phyloP scores from a whole-genome alignment of 2,113 vertebrate species.

The Pollachius pollachius region DNA sequence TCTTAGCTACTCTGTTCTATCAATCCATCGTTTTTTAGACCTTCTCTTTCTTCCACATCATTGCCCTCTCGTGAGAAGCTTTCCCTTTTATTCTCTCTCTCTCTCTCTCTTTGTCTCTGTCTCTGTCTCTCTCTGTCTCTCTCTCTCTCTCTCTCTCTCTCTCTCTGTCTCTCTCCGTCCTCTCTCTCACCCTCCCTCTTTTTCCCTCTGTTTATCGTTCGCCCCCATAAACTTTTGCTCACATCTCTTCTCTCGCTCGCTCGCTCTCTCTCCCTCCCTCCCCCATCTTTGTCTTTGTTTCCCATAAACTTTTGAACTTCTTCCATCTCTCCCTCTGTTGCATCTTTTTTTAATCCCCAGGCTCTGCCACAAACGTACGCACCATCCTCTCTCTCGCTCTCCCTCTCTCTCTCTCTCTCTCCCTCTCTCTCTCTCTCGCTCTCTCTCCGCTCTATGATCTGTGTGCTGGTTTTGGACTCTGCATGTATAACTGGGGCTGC shows the following conservation, averaged over 20 bases:
- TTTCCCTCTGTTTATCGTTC: background rate
- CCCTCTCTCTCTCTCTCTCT: background rate
- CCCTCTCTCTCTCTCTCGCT: background rate
- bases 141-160: background rate
- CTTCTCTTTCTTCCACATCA: background rate
- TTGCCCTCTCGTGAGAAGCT: background rate
- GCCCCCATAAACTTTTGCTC: background rate
- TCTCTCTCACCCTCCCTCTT: background rate
- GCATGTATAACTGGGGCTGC: constrained; percentile 57
- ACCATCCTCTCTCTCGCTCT: no score
- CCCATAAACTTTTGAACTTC: constrained; percentile 6
- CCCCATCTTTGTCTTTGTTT: background rate
- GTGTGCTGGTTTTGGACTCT: constrained; percentile 16
- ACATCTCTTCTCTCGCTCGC: background rate
- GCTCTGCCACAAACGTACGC: background rate
- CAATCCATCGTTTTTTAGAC: background rate
- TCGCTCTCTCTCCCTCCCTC: background rate
- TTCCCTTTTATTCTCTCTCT: no score
- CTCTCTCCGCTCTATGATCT: background rate
- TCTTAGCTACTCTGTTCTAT: background rate
- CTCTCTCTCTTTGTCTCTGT: background rate
- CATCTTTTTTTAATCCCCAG: background rate
- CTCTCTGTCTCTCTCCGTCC: background rate
- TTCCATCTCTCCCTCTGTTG: background rate
- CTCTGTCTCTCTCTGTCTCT: background rate